Percentiles rank a stretch among this genome's conserved stretches.
These are phyloP conservation scores for Zaprionus vittiger DNA, from an alignment of 1,140 invertebrate species.

Conservation along the genomic window DNA sequence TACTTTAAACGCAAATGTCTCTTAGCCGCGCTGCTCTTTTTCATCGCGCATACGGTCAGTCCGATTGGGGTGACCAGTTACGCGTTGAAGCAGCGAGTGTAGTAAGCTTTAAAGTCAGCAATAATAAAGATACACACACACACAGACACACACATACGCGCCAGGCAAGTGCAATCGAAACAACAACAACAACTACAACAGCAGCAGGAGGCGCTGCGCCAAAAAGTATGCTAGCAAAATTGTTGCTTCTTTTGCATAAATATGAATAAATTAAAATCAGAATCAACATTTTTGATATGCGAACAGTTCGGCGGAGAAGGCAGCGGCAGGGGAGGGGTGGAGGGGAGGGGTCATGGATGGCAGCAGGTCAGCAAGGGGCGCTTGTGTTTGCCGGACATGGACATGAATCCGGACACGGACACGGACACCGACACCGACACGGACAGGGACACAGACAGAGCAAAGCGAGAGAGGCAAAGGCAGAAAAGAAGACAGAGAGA, in stretches of 20 bases:
- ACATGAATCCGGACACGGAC: conserved; percentile 25
- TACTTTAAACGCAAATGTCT: no score
- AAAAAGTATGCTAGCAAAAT: conserved; percentile 54
- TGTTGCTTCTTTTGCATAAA: conserved; percentile 75
- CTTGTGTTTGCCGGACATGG: conserved; percentile 21
- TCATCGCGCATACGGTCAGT: neutral
- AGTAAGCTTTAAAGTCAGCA: conserved; percentile 61
- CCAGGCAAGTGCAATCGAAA: conserved; percentile 12
- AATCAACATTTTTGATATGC: conserved; percentile 79
- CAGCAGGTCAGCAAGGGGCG: neutral
- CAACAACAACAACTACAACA: conserved; percentile 4
- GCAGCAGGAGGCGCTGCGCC: conserved; percentile 31
- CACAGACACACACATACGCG: conserved; percentile 4
- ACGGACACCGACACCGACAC: conserved; percentile 13
- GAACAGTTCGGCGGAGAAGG: conserved; percentile 17
- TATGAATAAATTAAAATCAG: conserved; percentile 81
- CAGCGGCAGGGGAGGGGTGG: neutral
- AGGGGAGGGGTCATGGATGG: neutral
- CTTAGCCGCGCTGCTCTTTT: neutral
- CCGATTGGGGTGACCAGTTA: conserved; percentile 20
- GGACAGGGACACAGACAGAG: neutral
- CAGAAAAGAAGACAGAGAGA: conserved; percentile 23
- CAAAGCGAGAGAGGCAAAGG: conserved; percentile 19
- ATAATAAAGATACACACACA: conserved; percentile 52
- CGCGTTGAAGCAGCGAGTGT: conserved; percentile 1